Evolutionary conservation across 1,140 invertebrate genomes (phyloP).

Genomic region (Caenorhabditis briggsae): DNA sequence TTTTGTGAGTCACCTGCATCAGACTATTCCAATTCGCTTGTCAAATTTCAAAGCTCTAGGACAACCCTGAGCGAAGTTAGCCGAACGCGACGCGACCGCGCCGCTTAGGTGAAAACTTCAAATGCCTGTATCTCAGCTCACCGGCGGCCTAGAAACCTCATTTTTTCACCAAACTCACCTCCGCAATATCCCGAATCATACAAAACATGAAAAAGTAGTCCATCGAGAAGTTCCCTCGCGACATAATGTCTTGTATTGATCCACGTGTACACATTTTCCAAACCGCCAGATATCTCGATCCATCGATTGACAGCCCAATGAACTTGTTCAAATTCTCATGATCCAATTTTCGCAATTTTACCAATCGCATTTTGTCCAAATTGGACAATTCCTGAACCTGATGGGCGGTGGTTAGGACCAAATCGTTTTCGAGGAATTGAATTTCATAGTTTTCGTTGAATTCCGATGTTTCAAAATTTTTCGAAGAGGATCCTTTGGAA

Average conservation of each 20-base stretch:
- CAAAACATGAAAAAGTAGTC: constrained; percentile 84
- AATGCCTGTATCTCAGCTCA: no score
- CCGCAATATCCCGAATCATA: constrained; percentile 89
- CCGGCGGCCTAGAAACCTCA: no score
- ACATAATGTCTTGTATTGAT: constrained; percentile 84
- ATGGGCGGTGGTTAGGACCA: constrained; percentile 69
- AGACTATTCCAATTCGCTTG: no score
- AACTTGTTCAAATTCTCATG: constrained; percentile 80
- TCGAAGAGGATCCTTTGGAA: not conserved
- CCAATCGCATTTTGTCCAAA: not conserved
- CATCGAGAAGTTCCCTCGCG: constrained; percentile 91
- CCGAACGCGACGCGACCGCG: no score
- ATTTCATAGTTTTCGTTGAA: constrained; percentile 49
- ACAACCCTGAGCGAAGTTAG: no score
- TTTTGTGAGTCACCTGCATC: no score
- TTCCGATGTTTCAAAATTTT: not conserved
- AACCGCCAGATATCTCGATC: constrained; percentile 83
- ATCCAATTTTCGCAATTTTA: constrained; percentile 69
- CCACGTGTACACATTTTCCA: constrained; percentile 87
- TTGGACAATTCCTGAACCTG: not conserved
- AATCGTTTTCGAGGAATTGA: constrained; percentile 16
- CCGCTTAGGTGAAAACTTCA: no score
- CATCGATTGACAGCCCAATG: constrained; percentile 87
- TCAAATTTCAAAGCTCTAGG: no score
- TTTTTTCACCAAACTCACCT: constrained; percentile 1